Evolutionary conservation across 2,113 vertebrate genomes (phyloP).

Genomic region (Dasyprocta punctata): DNA sequence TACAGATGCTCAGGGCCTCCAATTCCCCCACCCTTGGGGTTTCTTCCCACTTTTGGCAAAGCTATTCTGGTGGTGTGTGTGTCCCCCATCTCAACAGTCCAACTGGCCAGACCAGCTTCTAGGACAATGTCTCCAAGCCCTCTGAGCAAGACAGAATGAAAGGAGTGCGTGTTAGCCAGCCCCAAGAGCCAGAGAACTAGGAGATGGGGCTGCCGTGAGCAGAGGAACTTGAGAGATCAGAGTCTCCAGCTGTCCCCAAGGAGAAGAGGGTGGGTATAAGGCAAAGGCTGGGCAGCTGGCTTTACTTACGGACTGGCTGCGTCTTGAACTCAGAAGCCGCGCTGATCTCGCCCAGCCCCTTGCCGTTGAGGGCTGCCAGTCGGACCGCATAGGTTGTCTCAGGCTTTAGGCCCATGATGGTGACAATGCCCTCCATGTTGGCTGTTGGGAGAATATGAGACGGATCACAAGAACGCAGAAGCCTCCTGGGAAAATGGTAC

Average conservation of each 20-base stretch:
- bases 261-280: background rate
- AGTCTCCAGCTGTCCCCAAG: background rate
- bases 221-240: constrained; percentile 47
- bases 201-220: background rate
- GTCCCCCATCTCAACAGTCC: background rate
- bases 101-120: background rate
- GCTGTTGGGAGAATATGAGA: constrained; percentile 78
- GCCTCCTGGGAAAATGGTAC: accelerated
- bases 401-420: constrained; percentile 92
- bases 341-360: constrained; percentile 95
- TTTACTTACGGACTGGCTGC: constrained; percentile 96
- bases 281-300: background rate
- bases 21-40: background rate
- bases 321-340: constrained; percentile 92
- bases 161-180: background rate
- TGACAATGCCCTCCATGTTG: constrained; percentile 87
- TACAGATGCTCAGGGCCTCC: background rate
- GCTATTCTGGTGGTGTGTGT: accelerated
- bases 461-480: background rate
- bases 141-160: background rate
- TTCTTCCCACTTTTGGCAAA: background rate
- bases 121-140: background rate
- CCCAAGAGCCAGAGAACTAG: background rate
- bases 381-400: constrained; percentile 93
- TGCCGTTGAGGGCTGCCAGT: constrained; percentile 96